Evolutionary conservation across 2,888 invertebrate genomes (phyloP), one percentile per base, ranked within the genome.

Genomic region (Seira sanloemensis): DNA sequence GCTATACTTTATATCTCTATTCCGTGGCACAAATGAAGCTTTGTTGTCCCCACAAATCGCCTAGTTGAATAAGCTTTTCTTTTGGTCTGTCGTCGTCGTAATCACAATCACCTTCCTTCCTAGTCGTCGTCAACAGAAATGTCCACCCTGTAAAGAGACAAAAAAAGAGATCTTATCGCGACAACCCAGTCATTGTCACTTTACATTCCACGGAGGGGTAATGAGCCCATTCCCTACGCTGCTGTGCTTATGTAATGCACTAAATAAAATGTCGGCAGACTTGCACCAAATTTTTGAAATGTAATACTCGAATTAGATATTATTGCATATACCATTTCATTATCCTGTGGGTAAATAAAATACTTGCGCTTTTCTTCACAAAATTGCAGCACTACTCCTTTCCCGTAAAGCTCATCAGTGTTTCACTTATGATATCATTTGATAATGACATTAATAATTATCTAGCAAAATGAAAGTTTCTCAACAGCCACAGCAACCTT

Each of bases 391-490:
- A 23, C 21, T 19, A 21, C 7, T 62, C 62, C n/a, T n/a, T 62
- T 62, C 21, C 62, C 21, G 19, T 62, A 62, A 62, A 62, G 4
- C 21, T 21, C 19, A 19, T 18, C 50, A 7, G 50, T 50, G 50
- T 62, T 62, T 62, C 23, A 62, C 23, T 62, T 21, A 19, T 50
- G 73, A 54, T 83, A 83, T 83, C 73, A 24, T 27, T 78, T 83
- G 83, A 83, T 83, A 83, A 83, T 83, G 83, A 83, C 83, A 83
- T 83, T 73, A 78, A 83, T 83, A 83, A 83, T 83, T 83, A 78
- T 76, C 67, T 18, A 73, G 83, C 77, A 83, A 82, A 83, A 78
- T 24, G 83, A 83, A 83, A 83, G 83, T 83, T 83, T 83, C 78
- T 68, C 77, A 82, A 71, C 50, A 74, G 37, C n/a, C n/a, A n/a